Evolutionary conservation across 2,113 vertebrate genomes (phyloP).

Genomic region (Ptyas mucosa): DNA sequence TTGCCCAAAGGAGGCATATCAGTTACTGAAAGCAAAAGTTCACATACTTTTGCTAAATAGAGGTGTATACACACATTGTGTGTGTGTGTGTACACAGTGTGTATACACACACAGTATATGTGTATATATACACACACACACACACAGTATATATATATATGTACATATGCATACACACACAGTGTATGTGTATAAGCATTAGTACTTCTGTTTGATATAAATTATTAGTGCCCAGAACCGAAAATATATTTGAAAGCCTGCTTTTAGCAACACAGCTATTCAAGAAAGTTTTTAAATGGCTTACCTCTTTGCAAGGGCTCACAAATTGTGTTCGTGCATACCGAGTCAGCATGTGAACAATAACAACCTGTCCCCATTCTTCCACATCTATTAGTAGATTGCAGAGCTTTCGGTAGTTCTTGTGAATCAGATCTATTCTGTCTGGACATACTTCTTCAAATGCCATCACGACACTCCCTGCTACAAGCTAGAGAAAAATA

Average conservation of each 20-base stretch:
- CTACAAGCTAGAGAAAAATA: constrained; percentile 83
- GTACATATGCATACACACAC: too few relatives aligned
- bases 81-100: neutral
- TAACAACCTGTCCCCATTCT: constrained; percentile 98
- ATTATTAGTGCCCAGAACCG: neutral
- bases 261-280: neutral
- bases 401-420: constrained; percentile 95
- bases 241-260: neutral
- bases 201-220: neutral
- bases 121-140: too few relatives aligned
- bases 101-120: neutral
- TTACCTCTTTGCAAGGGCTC: constrained; percentile 92
- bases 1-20: neutral
- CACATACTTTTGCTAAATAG: neutral
- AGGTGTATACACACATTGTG: neutral
- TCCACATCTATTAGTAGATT: constrained; percentile 95
- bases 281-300: constrained; percentile 34
- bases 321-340: constrained; percentile 93
- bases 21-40: neutral
- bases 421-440: constrained; percentile 96
- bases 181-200: neutral
- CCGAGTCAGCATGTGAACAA: constrained; percentile 95
- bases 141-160: too few relatives aligned
- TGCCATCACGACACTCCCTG: constrained; percentile 96
- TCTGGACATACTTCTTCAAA: constrained; percentile 98